A percentile compares a stretch with the other conserved stretches of the same genome.
phyloP scores from a whole-genome alignment of 2,113 vertebrate species.

The Spea multiplicata region DNA sequence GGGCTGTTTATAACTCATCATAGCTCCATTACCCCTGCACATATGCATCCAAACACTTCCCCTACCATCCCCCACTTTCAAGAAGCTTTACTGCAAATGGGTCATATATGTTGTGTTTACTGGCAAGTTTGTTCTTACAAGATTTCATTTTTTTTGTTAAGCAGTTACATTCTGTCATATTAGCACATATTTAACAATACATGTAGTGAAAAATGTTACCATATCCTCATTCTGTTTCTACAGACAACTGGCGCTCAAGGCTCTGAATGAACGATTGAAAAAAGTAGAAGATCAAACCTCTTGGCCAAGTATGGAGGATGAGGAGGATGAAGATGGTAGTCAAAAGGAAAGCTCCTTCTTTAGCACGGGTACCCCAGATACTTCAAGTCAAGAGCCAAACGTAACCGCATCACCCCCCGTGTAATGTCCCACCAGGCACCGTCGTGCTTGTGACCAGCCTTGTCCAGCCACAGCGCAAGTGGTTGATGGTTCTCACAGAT shows the following conservation, averaged over 20 bases:
- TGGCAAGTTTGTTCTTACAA: background rate
- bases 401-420: conserved; percentile 80
- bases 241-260: conserved; percentile 95
- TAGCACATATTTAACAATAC: too few species aligned
- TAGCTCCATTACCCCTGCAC: conserved; percentile 2
- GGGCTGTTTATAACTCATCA: background rate
- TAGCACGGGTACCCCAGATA: conserved; percentile 50
- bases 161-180: too few species aligned
- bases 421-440: conserved; percentile 58
- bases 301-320: conserved; percentile 98
- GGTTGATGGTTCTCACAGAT: conserved; percentile 3
- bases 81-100: background rate
- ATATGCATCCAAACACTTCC: background rate
- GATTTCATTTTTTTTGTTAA: background rate
- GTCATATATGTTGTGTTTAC: background rate
- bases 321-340: conserved; percentile 74
- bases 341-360: conserved; percentile 69
- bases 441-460: conserved; percentile 27
- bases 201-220: background rate
- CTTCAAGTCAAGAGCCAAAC: conserved; percentile 74
- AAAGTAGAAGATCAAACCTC: conserved; percentile 89
- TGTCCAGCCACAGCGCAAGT: background rate
- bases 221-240: background rate
- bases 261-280: conserved; percentile 93
- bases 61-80: background rate